Conservation (phyloP, 2,888 invertebrate genomes). For the Nasonia oneida region DNA sequence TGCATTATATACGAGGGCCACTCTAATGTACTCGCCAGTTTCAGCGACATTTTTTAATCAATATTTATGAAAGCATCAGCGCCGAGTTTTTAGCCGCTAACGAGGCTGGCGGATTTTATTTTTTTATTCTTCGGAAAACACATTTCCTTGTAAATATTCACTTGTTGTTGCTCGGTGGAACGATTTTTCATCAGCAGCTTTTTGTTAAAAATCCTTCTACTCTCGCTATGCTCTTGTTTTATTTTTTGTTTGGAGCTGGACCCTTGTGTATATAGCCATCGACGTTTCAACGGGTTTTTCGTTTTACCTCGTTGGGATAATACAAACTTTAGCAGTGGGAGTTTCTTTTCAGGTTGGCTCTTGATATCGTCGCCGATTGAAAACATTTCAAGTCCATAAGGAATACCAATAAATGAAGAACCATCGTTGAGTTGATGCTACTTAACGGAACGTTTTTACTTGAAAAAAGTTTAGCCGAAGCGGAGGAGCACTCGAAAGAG, state of each 20-base stretch:
- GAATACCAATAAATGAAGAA: conserved; percentile 32
- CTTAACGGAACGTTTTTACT: conserved; percentile 42
- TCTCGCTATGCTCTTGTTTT: background rate
- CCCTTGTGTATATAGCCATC: background rate
- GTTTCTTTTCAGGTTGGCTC: background rate
- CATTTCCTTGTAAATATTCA: background rate
- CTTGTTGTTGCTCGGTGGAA: background rate
- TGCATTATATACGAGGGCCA: conserved; percentile 47
- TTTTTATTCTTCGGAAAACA: background rate
- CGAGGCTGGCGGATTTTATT: background rate
- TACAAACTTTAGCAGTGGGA: background rate
- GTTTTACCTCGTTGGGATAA: background rate
- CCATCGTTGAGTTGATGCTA: conserved; percentile 15
- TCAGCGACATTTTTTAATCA: conserved; percentile 13
- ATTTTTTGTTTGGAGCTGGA: background rate
- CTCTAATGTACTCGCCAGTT: conserved; percentile 30
- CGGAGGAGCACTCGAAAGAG: conserved; percentile 19
- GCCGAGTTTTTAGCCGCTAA: background rate
- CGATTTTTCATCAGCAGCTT: background rate
- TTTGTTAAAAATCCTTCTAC: background rate
- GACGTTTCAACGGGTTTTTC: background rate
- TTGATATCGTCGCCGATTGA: conserved; percentile 31
- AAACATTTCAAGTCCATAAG: conserved; percentile 48
- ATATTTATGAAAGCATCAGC: conserved; percentile 20
- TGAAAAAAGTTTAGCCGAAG: conserved; percentile 26